Evolutionary conservation across 2,888 invertebrate genomes (phyloP).

Genomic region (Nephrotoma guestfalica): DNA sequence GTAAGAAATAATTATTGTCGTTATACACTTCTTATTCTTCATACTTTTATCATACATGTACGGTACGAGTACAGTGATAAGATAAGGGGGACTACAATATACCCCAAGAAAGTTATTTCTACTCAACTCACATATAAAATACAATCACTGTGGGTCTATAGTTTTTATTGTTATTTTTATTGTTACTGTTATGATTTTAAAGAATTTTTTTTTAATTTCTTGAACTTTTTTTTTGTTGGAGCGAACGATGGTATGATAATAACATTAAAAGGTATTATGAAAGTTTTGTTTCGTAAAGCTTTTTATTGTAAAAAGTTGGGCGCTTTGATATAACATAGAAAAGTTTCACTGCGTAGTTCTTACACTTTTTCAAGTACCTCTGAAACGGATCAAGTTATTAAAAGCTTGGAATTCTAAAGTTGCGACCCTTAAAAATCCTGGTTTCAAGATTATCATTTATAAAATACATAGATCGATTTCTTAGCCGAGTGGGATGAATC

Average conservation of each 20-base stretch:
- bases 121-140: not conserved
- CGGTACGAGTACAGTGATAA: not conserved
- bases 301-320: not conserved
- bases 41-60: not conserved
- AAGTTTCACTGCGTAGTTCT: too few relatives aligned
- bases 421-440: too few relatives aligned
- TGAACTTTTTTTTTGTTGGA: not conserved
- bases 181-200: not conserved
- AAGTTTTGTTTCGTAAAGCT: not conserved
- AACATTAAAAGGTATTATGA: not conserved
- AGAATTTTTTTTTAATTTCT: not conserved
- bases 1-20: not conserved
- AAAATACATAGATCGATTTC: too few relatives aligned
- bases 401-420: too few relatives aligned
- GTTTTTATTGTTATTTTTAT: not conserved
- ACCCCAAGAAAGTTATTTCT: not conserved
- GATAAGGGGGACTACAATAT: not conserved
- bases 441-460: too few relatives aligned
- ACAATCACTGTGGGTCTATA: not conserved
- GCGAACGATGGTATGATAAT: not conserved
- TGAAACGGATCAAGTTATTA: too few relatives aligned
- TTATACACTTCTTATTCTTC: not conserved
- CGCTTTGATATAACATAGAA: not conserved
- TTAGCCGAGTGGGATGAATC: too few relatives aligned
- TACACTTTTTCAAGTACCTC: too few relatives aligned